Conservation (phyloP, 2,888 invertebrate genomes). For the Phrixothrix hirtus region DNA sequence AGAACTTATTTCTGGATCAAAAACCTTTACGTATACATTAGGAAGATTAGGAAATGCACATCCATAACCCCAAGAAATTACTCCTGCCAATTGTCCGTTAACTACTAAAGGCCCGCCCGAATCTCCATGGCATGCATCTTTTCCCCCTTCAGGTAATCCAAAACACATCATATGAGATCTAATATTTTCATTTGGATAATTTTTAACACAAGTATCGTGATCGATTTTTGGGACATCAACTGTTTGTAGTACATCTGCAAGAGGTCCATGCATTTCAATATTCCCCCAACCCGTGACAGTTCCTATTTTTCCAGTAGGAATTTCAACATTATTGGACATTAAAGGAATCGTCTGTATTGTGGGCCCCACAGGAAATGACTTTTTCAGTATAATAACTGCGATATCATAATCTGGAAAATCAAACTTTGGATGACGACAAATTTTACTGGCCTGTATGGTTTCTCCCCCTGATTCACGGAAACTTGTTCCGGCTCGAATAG, state of each 20-base stretch:
- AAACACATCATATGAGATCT: conserved; percentile 2
- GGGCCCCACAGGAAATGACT: neutral
- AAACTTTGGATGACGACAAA: neutral
- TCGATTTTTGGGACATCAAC: conserved; percentile 5
- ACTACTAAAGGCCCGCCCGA: conserved; percentile 8
- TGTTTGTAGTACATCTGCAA: neutral
- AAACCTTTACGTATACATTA: conserved; percentile 2
- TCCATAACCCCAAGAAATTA: conserved; percentile 4
- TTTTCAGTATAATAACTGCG: neutral
- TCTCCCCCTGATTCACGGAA: neutral
- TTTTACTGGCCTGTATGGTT: neutral
- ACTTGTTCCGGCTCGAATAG: neutral
- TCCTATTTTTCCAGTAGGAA: neutral
- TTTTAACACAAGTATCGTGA: neutral
- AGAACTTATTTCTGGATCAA: conserved; percentile 1
- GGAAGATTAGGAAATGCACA: conserved; percentile 5
- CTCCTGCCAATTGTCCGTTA: neutral
- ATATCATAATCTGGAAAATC: neutral
- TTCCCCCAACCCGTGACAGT: conserved; percentile 4
- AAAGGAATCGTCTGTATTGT: neutral
- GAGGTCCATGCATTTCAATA: neutral
- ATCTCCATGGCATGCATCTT: conserved; percentile 8
- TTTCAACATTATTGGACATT: neutral
- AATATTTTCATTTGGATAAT: conserved; percentile 1
- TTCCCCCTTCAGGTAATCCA: conserved; percentile 1